A percentile compares a stretch with the other conserved stretches of the same genome.
Conservation (phyloP, 1,140 invertebrate species). For the Zophobas morio region DNA sequence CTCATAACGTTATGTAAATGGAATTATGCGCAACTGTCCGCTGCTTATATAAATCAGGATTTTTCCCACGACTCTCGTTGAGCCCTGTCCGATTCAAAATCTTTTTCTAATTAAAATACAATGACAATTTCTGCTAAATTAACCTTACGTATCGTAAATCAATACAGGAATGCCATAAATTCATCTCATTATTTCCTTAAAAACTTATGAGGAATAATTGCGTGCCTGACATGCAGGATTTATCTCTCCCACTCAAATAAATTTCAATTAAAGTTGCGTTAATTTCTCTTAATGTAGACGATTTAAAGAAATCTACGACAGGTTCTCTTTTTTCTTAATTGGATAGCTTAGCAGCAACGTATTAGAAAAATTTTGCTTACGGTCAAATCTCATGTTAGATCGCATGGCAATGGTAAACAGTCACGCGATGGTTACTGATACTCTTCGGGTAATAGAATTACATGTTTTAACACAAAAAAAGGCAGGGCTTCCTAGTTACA, state of each 20-base stretch:
- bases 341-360: conserved; percentile 13
- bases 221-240: conserved; percentile 24
- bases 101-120: conserved; percentile 40
- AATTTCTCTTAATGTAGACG: conserved; percentile 32
- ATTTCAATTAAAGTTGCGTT: conserved; percentile 39
- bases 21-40: conserved; percentile 5
- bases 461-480: conserved; percentile 45
- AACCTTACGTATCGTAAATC: conserved; percentile 22
- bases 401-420: conserved; percentile 36
- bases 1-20: conserved; percentile 38
- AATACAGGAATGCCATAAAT: conserved; percentile 30
- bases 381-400: conserved; percentile 33
- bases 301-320: conserved; percentile 29
- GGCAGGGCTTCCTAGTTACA: conserved; percentile 33
- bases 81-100: background rate
- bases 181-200: conserved; percentile 39
- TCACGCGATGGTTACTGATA: conserved; percentile 44
- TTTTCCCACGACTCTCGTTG: conserved; percentile 29
- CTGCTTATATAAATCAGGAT: conserved; percentile 20
- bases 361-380: conserved; percentile 31
- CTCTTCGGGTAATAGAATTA: conserved; percentile 44
- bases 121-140: conserved; percentile 31
- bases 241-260: conserved; percentile 33
- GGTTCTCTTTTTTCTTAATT: conserved; percentile 23
- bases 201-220: conserved; percentile 38